phyloP scores from a whole-genome alignment of 2,888 invertebrate genomes.

The Trachelus stipa region DNA sequence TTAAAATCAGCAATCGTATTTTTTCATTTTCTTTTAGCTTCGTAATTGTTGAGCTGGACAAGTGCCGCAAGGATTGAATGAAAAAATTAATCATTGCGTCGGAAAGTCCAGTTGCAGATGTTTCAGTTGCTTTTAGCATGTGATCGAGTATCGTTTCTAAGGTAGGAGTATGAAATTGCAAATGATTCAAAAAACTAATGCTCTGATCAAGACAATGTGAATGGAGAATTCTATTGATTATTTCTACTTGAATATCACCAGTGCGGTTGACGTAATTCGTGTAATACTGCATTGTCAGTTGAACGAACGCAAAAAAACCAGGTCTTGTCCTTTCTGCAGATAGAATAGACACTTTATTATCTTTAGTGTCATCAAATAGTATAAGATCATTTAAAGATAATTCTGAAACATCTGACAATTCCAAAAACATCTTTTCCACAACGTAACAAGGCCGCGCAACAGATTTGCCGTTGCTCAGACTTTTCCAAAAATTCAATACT shows the following conservation, averaged over 20 bases:
- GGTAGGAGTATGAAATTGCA: constrained; percentile 22
- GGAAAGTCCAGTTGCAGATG: constrained; percentile 1
- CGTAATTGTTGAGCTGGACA: constrained; percentile 2
- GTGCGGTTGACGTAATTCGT: constrained; percentile 29
- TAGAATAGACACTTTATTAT: constrained; percentile 8
- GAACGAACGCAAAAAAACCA: constrained; percentile 51
- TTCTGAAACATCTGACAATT: neutral
- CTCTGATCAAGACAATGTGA: constrained; percentile 29
- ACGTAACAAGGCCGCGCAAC: constrained; percentile 10
- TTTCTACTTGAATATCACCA: constrained; percentile 11
- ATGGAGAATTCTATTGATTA: constrained; percentile 28
- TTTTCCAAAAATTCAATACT: constrained; percentile 12
- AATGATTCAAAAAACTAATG: constrained; percentile 29
- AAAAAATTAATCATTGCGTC: constrained; percentile 17
- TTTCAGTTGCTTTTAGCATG: neutral
- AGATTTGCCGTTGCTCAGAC: neutral
- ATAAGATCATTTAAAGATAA: neutral
- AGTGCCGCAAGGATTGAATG: constrained; percentile 5
- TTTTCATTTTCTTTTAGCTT: neutral
- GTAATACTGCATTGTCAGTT: constrained; percentile 34
- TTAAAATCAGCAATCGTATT: neutral
- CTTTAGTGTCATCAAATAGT: constrained; percentile 9
- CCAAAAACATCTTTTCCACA: constrained; percentile 17
- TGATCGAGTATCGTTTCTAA: constrained; percentile 28
- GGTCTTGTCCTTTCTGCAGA: constrained; percentile 33